Percentiles rank a stretch among this genome's conserved stretches.
These are phyloP conservation scores for Phaenicophaeus curvirostris DNA, from an alignment of 2,797 vertebrate species.

Conservation along the genomic window DNA sequence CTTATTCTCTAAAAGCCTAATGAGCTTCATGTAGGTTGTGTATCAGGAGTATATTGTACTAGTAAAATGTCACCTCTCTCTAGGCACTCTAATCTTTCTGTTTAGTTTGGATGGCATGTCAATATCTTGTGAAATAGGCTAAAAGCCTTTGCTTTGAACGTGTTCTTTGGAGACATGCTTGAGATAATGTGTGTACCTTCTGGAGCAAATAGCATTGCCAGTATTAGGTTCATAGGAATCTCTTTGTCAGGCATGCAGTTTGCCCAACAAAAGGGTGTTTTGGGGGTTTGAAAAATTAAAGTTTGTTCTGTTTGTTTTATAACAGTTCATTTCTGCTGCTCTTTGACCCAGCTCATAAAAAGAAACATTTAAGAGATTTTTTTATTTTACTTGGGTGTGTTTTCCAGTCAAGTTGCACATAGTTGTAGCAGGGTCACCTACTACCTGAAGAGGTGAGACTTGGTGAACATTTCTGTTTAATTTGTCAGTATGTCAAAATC, in stretches of 20 bases:
- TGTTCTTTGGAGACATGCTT: not conserved
- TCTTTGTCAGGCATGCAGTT: not conserved
- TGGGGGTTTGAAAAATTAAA: not conserved
- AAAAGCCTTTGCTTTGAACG: not conserved
- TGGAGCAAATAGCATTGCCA: not conserved
- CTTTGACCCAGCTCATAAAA: not conserved
- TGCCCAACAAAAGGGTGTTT: not conserved
- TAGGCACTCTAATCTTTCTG: not conserved
- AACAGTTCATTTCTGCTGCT: not conserved
- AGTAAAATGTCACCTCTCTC: not conserved
- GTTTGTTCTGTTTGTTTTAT: not conserved
- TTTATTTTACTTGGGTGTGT: not conserved
- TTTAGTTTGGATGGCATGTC: not conserved
- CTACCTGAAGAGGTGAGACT: not conserved
- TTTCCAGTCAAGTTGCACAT: not conserved
- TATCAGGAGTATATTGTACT: not conserved
- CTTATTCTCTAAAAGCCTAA: not conserved
- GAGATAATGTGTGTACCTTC: not conserved
- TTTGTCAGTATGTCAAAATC: not conserved
- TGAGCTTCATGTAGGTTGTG: not conserved
- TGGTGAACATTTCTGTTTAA: not conserved
- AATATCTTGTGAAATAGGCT: not conserved
- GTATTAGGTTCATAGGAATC: not conserved
- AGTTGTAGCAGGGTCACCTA: not conserved
- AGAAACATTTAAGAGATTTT: not conserved